Evolutionary conservation across 1,140 invertebrate species (phyloP).

Genomic region (Macrocentrus cingulum): DNA sequence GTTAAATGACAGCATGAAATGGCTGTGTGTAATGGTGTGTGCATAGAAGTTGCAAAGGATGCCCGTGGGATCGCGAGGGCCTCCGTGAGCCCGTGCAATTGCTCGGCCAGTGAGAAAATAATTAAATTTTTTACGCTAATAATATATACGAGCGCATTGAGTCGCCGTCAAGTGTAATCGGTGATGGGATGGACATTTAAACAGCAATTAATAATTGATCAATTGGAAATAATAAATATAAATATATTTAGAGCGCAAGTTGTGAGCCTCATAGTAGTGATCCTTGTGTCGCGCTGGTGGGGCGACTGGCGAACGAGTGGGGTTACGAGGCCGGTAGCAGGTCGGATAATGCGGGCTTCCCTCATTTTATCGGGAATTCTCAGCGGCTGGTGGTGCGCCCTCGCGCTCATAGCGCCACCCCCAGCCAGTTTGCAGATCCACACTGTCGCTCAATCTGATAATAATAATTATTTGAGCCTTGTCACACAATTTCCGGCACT

Average conservation of each 20-base stretch:
- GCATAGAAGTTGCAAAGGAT: not conserved
- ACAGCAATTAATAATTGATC: not conserved
- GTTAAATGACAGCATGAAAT: conserved; percentile 21
- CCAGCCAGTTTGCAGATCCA: conserved; percentile 44
- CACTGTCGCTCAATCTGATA: conserved; percentile 1
- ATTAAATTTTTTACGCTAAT: too few relatives aligned
- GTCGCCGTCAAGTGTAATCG: too few relatives aligned
- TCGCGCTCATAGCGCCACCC: conserved; percentile 43
- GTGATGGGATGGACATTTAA: conserved; percentile 19
- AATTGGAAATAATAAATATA: not conserved
- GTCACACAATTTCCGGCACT: too few relatives aligned
- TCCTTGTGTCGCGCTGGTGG: conserved; percentile 20
- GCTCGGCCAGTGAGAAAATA: too few relatives aligned
- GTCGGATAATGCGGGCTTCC: conserved; percentile 54
- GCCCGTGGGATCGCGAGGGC: not conserved
- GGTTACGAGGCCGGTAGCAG: conserved; percentile 34
- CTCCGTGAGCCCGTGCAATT: not conserved
- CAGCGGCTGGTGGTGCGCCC: conserved; percentile 52
- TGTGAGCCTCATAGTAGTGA: conserved; percentile 8
- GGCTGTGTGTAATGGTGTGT: not conserved
- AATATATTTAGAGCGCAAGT: not conserved
- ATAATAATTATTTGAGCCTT: too few relatives aligned
- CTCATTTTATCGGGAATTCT: conserved; percentile 53
- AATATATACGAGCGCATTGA: too few relatives aligned
- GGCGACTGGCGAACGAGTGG: conserved; percentile 36